These are phyloP conservation scores for Lophius americanus DNA, from an alignment of 2,797 vertebrate species.

Conservation along the genomic window DNA sequence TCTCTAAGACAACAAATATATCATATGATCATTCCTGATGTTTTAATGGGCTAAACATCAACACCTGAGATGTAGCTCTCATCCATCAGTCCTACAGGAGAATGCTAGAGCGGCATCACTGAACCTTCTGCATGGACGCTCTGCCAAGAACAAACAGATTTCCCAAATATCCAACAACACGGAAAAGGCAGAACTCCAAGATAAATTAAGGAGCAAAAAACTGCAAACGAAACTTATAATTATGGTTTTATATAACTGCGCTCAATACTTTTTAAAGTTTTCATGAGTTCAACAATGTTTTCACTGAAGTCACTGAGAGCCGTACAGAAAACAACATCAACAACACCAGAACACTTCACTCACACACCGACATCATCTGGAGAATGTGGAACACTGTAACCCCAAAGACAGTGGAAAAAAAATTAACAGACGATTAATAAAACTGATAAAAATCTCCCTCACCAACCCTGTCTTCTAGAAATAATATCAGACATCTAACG, in stretches of 20 bases:
- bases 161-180: constrained; percentile 10
- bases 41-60: background rate
- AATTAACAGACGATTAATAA: background rate
- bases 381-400: background rate
- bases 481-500: too few species aligned
- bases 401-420: background rate
- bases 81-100: background rate
- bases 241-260: constrained; percentile 24
- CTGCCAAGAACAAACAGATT: constrained; percentile 19
- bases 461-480: too few species aligned
- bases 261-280: constrained; percentile 21
- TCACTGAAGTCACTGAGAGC: background rate
- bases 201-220: constrained; percentile 11
- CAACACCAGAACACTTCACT: background rate
- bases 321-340: too few species aligned
- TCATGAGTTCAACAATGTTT: background rate
- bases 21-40: too few species aligned
- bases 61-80: background rate
- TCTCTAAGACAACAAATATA: too few species aligned
- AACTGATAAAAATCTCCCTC: too few species aligned
- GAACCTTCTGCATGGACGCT: constrained; percentile 1
- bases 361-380: constrained; percentile 21
- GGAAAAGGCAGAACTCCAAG: constrained; percentile 10
- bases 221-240: constrained; percentile 25
- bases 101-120: background rate